Conservation (phyloP, 30 jellyfish, hydroid and myxozoan species). For the Aurelia sp. region DNA sequence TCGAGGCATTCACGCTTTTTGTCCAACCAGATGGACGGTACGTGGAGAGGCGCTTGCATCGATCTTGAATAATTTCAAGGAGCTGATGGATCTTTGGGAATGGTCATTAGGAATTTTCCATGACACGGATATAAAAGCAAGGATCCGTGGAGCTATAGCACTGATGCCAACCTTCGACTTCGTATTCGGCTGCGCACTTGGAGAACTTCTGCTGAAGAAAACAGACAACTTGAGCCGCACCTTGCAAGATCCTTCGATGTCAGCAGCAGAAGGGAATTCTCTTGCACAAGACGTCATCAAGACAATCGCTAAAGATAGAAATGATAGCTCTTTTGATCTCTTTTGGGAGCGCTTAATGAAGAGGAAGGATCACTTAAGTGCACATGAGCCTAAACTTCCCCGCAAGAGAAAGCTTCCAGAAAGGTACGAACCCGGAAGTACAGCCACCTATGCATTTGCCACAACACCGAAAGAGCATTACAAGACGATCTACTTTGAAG, state of each 20-base stretch:
- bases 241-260: neutral
- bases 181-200: neutral
- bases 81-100: conserved; percentile 51
- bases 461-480: conserved; percentile 21
- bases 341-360: conserved; percentile 1
- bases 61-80: neutral
- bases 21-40: conserved; percentile 57
- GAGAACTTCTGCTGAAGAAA: neutral
- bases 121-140: conserved; percentile 51
- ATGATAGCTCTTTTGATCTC: neutral
- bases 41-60: conserved; percentile 52
- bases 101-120: conserved; percentile 10
- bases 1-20: conserved; percentile 23
- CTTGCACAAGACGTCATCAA: neutral
- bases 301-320: neutral
- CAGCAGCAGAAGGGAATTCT: neutral
- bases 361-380: neutral
- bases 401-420: conserved; percentile 14
- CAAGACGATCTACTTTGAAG: conserved; percentile 32
- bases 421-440: neutral
- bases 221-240: neutral
- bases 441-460: conserved; percentile 8
- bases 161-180: conserved; percentile 2
- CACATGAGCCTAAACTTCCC: conserved; percentile 10
- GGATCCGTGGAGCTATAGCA: conserved; percentile 30